Percentiles rank a stretch among this genome's conserved stretches.
Conservation (phyloP, 2,113 vertebrate genomes). For the Onychostruthus taczanowskii region DNA sequence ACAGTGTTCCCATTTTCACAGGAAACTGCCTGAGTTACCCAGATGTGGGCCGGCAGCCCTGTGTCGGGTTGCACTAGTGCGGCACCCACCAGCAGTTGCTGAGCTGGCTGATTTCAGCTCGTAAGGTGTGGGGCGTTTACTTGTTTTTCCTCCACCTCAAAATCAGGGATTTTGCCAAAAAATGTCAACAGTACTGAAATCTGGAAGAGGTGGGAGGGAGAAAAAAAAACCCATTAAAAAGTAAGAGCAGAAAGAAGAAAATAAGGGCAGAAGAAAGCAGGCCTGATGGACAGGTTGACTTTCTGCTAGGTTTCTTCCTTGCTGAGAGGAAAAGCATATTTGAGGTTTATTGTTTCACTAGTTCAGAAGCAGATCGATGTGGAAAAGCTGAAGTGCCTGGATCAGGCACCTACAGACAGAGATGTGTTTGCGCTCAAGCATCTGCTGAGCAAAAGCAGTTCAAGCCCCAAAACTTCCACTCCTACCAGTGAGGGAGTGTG, state of each 20-base stretch:
- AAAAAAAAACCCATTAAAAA: neutral
- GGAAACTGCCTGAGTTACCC: slow-evolving; percentile 58
- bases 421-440: neutral
- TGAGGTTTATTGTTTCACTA: neutral
- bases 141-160: slow-evolving; percentile 22
- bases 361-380: neutral
- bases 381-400: neutral
- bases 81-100: slow-evolving; percentile 17
- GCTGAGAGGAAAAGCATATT: neutral
- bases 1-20: slow-evolving; percentile 59
- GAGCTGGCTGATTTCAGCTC: slow-evolving; percentile 22
- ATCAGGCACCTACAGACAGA: neutral
- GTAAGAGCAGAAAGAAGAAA: neutral
- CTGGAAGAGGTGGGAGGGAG: neutral
- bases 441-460: neutral
- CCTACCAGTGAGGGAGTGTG: rapidly evolving
- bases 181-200: neutral
- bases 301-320: neutral
- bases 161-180: slow-evolving; percentile 13
- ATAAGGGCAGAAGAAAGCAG: neutral
- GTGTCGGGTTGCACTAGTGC: neutral
- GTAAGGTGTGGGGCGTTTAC: neutral
- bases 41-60: slow-evolving; percentile 40
- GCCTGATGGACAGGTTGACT: neutral
- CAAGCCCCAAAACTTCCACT: neutral